A percentile compares a stretch with the other conserved stretches of the same genome.
phyloP scores from a whole-genome alignment of 2,113 vertebrate genomes.

The Alosa alosa region DNA sequence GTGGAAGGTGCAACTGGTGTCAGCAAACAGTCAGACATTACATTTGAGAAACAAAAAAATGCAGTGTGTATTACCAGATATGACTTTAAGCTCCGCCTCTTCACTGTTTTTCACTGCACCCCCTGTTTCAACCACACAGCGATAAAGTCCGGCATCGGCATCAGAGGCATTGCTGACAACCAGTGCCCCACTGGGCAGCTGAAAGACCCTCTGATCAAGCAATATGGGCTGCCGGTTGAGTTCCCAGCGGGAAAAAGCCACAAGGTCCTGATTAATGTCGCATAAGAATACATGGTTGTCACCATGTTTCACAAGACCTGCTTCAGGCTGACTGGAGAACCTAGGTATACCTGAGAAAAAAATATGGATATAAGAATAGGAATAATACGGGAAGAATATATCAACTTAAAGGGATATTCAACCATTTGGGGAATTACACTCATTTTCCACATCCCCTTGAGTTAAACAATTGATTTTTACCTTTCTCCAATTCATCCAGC shows the following conservation, averaged over 20 bases:
- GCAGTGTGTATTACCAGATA: slow-evolving; percentile 74
- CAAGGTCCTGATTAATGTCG: slow-evolving; percentile 83
- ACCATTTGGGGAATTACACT: no score
- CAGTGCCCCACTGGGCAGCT: slow-evolving; percentile 79
- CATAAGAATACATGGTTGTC: slow-evolving; percentile 81
- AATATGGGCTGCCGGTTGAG: slow-evolving; percentile 73
- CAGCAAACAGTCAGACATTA: neutral
- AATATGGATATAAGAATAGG: neutral
- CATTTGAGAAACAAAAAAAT: slow-evolving; percentile 7
- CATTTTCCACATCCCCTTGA: no score
- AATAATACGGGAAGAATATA: neutral
- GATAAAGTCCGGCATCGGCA: slow-evolving; percentile 81
- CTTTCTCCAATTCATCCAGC: no score
- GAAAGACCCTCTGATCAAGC: slow-evolving; percentile 66
- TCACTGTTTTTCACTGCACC: slow-evolving; percentile 86
- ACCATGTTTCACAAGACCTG: slow-evolving; percentile 66
- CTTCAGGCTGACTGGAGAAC: slow-evolving; percentile 82
- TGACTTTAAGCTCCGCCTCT: slow-evolving; percentile 81
- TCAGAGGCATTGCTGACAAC: slow-evolving; percentile 83
- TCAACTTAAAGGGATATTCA: neutral
- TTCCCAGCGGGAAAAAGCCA: slow-evolving; percentile 85
- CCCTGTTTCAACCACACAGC: slow-evolving; percentile 82
- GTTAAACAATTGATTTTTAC: no score
- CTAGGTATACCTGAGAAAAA: slow-evolving; percentile 81
- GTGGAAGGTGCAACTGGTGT: neutral